A percentile compares a stretch with the other conserved stretches of the same genome.
phyloP scores from a whole-genome alignment of 35 echinoderm and acorn worm species.

The Lytechinus variegatus region DNA sequence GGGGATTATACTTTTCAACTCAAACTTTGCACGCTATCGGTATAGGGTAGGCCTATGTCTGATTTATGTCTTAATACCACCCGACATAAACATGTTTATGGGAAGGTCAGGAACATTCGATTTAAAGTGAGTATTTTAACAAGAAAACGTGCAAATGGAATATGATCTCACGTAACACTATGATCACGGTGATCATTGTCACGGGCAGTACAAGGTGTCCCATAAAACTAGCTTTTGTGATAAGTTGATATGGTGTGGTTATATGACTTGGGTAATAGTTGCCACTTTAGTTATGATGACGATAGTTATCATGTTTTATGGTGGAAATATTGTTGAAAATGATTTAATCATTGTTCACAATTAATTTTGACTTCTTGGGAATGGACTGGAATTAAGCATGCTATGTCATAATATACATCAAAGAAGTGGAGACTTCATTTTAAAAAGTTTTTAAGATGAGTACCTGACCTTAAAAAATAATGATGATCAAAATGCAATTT shows the following conservation, averaged over 20 bases:
- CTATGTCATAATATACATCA: no score
- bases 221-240: not conserved
- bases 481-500: no score
- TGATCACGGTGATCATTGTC: not conserved
- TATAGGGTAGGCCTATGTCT: not conserved
- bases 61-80: constrained; percentile 9
- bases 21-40: not conserved
- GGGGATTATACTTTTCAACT: not conserved
- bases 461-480: no score
- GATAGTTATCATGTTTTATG: no score
- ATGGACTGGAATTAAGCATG: no score
- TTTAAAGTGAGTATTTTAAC: constrained; percentile 14
- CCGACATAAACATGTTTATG: constrained; percentile 11
- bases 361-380: no score
- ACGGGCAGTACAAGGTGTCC: not conserved
- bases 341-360: no score
- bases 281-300: no score
- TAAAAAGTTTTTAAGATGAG: no score
- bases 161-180: constrained; percentile 2
- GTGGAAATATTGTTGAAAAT: not conserved
- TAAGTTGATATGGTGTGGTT: no score
- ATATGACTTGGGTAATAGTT: no score
- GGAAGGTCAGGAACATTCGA: constrained; percentile 1
- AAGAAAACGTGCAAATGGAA: constrained; percentile 12
- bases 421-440: no score